Percentiles rank a stretch among this genome's conserved stretches.
Evolutionary conservation across 2,888 invertebrate genomes (phyloP).

Genomic region (Chrysomela aeneicollis): DNA sequence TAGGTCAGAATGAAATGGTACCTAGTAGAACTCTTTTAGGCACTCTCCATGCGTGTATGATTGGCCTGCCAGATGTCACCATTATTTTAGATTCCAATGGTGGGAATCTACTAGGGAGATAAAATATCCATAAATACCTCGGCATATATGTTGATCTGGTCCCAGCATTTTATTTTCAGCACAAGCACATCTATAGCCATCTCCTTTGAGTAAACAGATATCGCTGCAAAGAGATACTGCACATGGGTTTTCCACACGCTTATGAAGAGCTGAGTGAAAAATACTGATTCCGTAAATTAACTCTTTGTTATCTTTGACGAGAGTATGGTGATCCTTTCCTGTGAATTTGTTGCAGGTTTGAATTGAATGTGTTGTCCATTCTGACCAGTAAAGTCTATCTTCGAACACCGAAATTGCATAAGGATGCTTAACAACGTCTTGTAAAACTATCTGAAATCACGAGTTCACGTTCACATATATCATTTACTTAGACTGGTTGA

Average conservation of each 20-base stretch:
- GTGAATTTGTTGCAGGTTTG: slow-evolving; percentile 81
- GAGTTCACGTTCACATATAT: background rate
- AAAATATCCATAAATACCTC: slow-evolving; percentile 56
- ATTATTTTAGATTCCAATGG: no score
- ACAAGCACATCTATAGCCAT: slow-evolving; percentile 74
- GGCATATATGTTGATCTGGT: slow-evolving; percentile 67
- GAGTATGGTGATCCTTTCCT: slow-evolving; percentile 68
- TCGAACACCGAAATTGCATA: slow-evolving; percentile 88
- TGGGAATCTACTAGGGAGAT: no score
- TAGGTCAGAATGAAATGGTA: no score
- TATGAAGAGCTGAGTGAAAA: slow-evolving; percentile 74
- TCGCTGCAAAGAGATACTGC: slow-evolving; percentile 72
- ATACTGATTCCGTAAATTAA: slow-evolving; percentile 74
- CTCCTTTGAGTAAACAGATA: slow-evolving; percentile 75
- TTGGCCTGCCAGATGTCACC: no score
- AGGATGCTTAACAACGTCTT: slow-evolving; percentile 78
- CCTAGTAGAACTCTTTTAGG: no score
- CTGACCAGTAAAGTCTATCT: slow-evolving; percentile 89
- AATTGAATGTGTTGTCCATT: slow-evolving; percentile 80
- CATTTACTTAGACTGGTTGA: no score
- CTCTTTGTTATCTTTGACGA: slow-evolving; percentile 63
- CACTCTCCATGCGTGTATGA: no score
- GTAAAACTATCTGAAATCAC: slow-evolving; percentile 58
- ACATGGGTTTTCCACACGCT: slow-evolving; percentile 69
- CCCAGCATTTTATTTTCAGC: slow-evolving; percentile 74